Percentiles rank a stretch among this genome's conserved stretches.
These are phyloP conservation scores for Mus pahari DNA, from an alignment of 2,113 vertebrate genomes.

Conservation along the genomic window DNA sequence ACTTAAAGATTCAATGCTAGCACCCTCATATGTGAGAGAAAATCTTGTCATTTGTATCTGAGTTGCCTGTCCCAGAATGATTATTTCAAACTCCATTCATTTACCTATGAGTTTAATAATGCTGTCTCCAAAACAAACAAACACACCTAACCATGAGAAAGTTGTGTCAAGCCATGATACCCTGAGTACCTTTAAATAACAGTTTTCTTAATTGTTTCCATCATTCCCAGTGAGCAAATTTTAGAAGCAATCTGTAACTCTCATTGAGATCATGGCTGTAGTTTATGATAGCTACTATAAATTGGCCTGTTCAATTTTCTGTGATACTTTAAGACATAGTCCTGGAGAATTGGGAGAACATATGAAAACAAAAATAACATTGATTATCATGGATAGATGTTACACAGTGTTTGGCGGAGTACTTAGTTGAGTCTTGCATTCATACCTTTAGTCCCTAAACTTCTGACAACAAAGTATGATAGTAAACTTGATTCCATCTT, in stretches of 20 bases:
- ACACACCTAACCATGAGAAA: neutral
- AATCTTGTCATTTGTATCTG: neutral
- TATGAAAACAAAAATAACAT: neutral
- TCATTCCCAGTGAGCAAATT: neutral
- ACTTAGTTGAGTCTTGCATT: neutral
- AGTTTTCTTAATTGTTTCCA: neutral
- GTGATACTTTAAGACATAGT: conserved; percentile 70
- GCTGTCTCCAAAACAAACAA: too few species aligned
- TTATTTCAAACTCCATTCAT: too few species aligned
- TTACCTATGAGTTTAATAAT: too few species aligned
- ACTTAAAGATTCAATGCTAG: neutral
- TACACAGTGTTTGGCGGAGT: neutral
- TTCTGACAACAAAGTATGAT: neutral
- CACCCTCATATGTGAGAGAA: neutral
- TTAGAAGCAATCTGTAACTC: conserved; percentile 60
- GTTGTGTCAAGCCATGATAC: neutral
- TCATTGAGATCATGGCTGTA: conserved; percentile 27
- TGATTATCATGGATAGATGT: neutral
- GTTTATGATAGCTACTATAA: conserved; percentile 58
- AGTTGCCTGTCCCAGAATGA: neutral
- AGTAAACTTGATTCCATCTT: neutral
- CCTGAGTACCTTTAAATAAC: neutral
- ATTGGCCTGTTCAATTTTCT: conserved; percentile 52
- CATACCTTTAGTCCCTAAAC: too few species aligned
- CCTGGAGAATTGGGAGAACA: conserved; percentile 21